These are phyloP conservation scores for Halictus rubicundus DNA, from an alignment of 1,140 invertebrate genomes.

Conservation along the genomic window DNA sequence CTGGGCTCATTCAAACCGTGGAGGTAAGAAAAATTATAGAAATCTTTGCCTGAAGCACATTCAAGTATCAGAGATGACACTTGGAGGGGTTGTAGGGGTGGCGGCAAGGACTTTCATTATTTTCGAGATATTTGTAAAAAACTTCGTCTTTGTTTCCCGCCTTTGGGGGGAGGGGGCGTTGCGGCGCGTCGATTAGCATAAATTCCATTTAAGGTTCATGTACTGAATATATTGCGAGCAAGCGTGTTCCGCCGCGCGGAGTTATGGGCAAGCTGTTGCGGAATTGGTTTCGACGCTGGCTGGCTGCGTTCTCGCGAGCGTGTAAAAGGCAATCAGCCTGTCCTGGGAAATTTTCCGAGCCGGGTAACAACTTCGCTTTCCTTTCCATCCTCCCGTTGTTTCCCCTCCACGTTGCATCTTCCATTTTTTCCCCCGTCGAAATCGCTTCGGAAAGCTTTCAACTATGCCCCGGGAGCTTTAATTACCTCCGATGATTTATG, in stretches of 20 bases:
- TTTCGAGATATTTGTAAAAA: too few species aligned
- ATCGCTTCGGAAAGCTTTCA: conserved; percentile 8
- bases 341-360: conserved; percentile 41
- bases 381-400: background rate
- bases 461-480: background rate
- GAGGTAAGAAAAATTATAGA: too few species aligned
- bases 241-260: conserved; percentile 28
- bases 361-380: conserved; percentile 27
- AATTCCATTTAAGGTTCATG: conserved; percentile 62
- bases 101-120: too few species aligned
- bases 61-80: too few species aligned
- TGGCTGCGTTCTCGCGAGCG: conserved; percentile 27
- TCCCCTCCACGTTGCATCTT: background rate
- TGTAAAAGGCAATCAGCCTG: conserved; percentile 41
- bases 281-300: conserved; percentile 53
- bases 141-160: background rate
- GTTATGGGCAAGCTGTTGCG: conserved; percentile 65
- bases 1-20: too few species aligned
- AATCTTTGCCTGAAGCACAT: too few species aligned
- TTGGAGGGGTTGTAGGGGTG: too few species aligned
- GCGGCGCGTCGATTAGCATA: conserved; percentile 61
- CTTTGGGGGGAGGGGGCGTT: conserved; percentile 4
- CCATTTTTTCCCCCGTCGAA: background rate
- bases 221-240: conserved; percentile 58
- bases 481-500: conserved; percentile 21